These are phyloP conservation scores for Caenorhabditis sulstoni DNA, from an alignment of 2,888 invertebrate genomes.

Conservation along the genomic window DNA sequence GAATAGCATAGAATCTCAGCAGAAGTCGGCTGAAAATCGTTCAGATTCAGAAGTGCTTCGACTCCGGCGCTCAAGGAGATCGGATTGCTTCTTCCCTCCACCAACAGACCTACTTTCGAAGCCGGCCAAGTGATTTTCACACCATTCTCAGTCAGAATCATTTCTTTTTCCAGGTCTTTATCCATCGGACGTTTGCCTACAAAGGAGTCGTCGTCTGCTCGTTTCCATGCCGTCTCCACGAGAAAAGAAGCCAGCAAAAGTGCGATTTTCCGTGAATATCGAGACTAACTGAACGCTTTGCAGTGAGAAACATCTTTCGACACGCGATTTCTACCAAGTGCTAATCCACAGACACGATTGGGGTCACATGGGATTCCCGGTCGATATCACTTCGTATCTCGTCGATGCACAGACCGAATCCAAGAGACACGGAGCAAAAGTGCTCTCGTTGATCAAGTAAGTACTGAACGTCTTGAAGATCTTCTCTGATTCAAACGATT, in stretches of 20 bases:
- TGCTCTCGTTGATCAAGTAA: conserved; percentile 68
- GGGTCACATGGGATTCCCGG: conserved; percentile 94
- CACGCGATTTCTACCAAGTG: conserved; percentile 91
- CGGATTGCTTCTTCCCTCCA: conserved; percentile 59
- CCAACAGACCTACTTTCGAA: conserved; percentile 51
- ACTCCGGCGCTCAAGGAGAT: conserved; percentile 64
- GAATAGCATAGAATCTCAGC: neutral
- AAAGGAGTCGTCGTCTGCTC: conserved; percentile 96
- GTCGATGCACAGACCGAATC: conserved; percentile 63
- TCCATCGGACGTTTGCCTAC: conserved; percentile 97
- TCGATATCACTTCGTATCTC: conserved; percentile 77
- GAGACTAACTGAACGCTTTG: conserved; percentile 12
- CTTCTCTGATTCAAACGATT: no score
- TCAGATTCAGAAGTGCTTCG: conserved; percentile 60
- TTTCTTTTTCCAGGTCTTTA: conserved; percentile 87
- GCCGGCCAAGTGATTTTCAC: conserved; percentile 71
- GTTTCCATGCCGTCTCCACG: conserved; percentile 95
- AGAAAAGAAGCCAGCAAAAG: conserved; percentile 81
- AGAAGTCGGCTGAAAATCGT: neutral
- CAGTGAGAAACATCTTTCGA: conserved; percentile 62
- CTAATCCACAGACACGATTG: conserved; percentile 97
- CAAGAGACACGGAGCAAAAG: conserved; percentile 61
- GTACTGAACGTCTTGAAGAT: neutral
- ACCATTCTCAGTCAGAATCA: neutral
- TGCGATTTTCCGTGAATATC: conserved; percentile 7